phyloP scores from a whole-genome alignment of 1,140 invertebrate species.

The Zaprionus kolodkinae region DNA sequence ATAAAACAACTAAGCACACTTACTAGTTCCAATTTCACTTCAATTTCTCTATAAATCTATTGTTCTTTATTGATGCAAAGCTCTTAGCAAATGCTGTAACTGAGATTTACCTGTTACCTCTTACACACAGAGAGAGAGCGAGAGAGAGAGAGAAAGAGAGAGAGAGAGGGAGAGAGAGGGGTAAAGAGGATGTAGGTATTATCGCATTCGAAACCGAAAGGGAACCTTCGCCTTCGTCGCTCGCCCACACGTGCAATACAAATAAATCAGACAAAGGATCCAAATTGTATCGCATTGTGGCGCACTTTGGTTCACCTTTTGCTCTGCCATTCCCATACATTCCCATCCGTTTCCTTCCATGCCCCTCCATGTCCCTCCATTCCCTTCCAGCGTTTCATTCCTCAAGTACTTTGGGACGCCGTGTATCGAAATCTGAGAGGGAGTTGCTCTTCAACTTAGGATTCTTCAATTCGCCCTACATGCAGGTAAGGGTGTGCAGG shows the following conservation, averaged over 20 bases:
- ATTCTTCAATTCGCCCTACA: not conserved
- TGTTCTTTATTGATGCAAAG: conserved; percentile 1
- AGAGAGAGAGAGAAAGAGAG: too few species aligned
- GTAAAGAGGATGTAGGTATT: not conserved
- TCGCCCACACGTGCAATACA: conserved; percentile 60
- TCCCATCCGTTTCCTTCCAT: too few species aligned
- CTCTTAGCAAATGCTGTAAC: not conserved
- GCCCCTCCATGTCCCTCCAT: not conserved
- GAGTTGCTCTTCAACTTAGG: conserved; percentile 6
- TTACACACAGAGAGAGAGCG: not conserved
- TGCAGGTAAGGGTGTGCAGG: not conserved
- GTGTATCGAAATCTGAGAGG: conserved; percentile 34
- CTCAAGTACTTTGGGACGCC: conserved; percentile 13
- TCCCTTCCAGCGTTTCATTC: too few species aligned
- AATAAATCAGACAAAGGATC: conserved; percentile 71
- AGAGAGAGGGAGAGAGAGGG: not conserved
- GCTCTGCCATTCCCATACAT: not conserved
- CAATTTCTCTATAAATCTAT: not conserved
- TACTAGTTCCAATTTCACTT: not conserved
- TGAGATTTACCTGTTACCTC: conserved; percentile 1
- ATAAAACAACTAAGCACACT: not conserved
- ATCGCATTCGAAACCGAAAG: conserved; percentile 2
- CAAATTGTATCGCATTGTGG: conserved; percentile 71
- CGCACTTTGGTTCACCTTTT: conserved; percentile 58
- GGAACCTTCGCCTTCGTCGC: not conserved